A percentile compares a stretch with the other conserved stretches of the same genome.
Evolutionary conservation across 2,797 vertebrate species (phyloP).

Genomic region (Enteromius fasciolatus): DNA sequence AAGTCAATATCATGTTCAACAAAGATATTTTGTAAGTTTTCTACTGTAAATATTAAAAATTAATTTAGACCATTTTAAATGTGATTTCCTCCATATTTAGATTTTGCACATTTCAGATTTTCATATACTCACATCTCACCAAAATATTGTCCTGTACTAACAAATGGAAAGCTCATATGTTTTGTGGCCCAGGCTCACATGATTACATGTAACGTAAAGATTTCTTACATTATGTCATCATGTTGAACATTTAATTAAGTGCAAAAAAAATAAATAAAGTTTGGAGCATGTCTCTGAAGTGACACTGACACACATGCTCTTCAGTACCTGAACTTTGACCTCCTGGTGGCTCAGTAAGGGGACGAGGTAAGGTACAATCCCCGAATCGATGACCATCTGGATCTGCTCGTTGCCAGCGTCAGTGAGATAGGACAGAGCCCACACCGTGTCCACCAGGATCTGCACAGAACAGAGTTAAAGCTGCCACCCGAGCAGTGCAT

Average conservation of each 20-base stretch:
- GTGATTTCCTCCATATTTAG: too few relatives aligned
- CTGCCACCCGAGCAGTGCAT: background rate
- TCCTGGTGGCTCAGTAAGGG: slow-evolving; percentile 98
- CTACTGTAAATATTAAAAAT: too few relatives aligned
- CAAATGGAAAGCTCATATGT: too few relatives aligned
- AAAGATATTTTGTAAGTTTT: too few relatives aligned
- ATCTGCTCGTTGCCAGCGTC: slow-evolving; percentile 99
- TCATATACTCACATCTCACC: too few relatives aligned
- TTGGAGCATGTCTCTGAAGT: background rate
- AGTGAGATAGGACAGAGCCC: slow-evolving; percentile 98
- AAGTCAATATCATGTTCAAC: too few relatives aligned
- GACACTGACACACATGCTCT: background rate
- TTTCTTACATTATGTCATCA: too few relatives aligned
- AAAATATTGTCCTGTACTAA: too few relatives aligned
- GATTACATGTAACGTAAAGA: too few relatives aligned
- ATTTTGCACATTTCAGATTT: too few relatives aligned
- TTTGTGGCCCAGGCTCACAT: too few relatives aligned
- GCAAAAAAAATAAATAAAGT: background rate
- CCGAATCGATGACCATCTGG: slow-evolving; percentile 99
- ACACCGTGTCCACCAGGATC: slow-evolving; percentile 99
- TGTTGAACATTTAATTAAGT: background rate
- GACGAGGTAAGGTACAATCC: slow-evolving; percentile 95
- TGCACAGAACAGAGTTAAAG: slow-evolving; percentile 60
- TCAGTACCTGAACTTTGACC: slow-evolving; percentile 96
- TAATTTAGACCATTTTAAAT: too few relatives aligned